A percentile compares a stretch with the other conserved stretches of the same genome.
These are phyloP conservation scores for Thymelicus sylvestris DNA, from an alignment of 2,888 invertebrate species.

Conservation along the genomic window DNA sequence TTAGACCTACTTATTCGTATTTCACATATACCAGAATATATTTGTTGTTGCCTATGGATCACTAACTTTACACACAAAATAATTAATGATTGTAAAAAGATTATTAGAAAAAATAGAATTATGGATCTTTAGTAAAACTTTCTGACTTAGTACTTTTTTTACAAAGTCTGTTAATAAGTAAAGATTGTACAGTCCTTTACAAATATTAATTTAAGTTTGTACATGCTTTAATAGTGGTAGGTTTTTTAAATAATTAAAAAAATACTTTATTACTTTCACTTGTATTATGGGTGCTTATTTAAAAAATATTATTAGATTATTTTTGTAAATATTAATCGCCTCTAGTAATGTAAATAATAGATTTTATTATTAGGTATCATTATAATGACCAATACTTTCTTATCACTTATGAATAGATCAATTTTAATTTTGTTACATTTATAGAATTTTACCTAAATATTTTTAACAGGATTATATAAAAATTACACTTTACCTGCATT, in stretches of 20 bases:
- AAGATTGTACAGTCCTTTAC: constrained; percentile 5
- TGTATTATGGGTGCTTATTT: constrained; percentile 20
- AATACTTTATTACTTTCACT: constrained; percentile 5
- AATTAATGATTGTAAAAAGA: neutral
- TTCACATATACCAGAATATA: no score
- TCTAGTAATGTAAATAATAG: neutral
- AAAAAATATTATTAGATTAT: constrained; percentile 1
- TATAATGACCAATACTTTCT: no score
- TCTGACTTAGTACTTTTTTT: neutral
- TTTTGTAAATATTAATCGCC: constrained; percentile 3
- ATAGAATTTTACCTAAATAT: no score
- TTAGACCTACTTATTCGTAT: no score
- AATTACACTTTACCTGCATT: no score
- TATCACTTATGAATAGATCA: no score
- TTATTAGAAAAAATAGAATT: neutral
- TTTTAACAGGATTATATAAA: no score
- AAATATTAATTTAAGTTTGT: constrained; percentile 16
- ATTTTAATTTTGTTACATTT: no score
- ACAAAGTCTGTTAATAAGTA: neutral
- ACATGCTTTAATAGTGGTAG: constrained; percentile 32
- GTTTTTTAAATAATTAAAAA: neutral
- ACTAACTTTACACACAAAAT: no score
- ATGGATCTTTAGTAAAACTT: neutral
- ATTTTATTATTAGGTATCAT: no score
- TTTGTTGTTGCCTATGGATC: no score